phyloP scores from a whole-genome alignment of 1,140 invertebrate species.

The Drosophila tani region DNA sequence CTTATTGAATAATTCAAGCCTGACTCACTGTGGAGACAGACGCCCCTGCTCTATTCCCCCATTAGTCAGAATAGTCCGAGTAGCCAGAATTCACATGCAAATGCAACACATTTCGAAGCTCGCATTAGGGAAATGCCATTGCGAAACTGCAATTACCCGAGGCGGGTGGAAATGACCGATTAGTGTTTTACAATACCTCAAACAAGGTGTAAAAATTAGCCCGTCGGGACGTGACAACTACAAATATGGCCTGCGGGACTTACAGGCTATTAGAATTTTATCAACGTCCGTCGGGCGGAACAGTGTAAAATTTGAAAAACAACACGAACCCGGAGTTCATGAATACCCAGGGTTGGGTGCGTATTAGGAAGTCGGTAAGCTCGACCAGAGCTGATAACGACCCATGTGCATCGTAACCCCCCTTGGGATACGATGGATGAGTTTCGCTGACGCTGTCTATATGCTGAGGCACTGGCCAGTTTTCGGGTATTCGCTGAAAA shows the following conservation, averaged over 20 bases:
- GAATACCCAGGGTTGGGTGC: constrained; percentile 64
- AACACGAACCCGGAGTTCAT: constrained; percentile 61
- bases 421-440: constrained; percentile 7
- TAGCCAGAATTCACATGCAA: constrained; percentile 42
- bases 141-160: constrained; percentile 27
- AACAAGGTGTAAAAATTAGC: constrained; percentile 59
- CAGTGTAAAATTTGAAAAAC: constrained; percentile 51
- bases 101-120: constrained; percentile 28
- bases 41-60: constrained; percentile 18
- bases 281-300: constrained; percentile 47
- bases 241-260: constrained; percentile 29
- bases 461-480: constrained; percentile 6
- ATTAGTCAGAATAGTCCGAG: constrained; percentile 1
- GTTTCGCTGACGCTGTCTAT: constrained; percentile 9
- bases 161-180: constrained; percentile 36
- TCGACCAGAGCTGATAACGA: constrained; percentile 19
- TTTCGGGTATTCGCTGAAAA: constrained; percentile 14
- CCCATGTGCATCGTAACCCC: constrained; percentile 37
- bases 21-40: background rate
- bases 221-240: constrained; percentile 63
- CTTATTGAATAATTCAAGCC: background rate
- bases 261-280: constrained; percentile 67
- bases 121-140: constrained; percentile 24
- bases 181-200: constrained; percentile 42
- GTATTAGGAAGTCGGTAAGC: constrained; percentile 65